Percentiles rank a stretch among this genome's conserved stretches.
Conservation (phyloP, 2,797 vertebrate genomes). For the Onychomys arenicola region DNA sequence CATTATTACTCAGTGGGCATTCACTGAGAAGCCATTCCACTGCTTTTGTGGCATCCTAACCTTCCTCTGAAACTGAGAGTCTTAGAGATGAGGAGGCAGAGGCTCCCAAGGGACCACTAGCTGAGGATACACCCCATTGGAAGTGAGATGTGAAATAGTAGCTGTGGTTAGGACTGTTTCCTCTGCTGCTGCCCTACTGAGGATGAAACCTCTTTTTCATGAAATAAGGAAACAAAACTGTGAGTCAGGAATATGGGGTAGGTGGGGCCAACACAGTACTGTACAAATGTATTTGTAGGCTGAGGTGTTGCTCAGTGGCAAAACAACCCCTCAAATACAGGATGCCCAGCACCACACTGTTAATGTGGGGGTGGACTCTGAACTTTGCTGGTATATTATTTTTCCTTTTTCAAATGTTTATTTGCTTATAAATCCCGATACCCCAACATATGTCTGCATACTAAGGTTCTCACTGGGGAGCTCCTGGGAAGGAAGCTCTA, state of each 20-base stretch:
- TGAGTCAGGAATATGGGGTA: background rate
- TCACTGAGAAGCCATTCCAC: background rate
- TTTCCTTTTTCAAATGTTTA: conserved; percentile 13
- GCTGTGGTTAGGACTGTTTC: background rate
- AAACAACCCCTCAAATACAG: background rate
- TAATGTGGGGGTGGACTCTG: background rate
- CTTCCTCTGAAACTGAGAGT: background rate
- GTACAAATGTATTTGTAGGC: background rate
- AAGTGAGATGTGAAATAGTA: background rate
- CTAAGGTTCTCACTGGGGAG: background rate
- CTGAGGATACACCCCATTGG: background rate
- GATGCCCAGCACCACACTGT: background rate
- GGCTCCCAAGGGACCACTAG: background rate
- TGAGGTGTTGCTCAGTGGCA: background rate
- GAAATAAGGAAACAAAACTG: background rate
- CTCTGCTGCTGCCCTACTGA: background rate
- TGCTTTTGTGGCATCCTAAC: background rate
- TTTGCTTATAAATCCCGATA: background rate
- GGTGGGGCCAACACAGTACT: background rate
- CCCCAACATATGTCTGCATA: background rate
- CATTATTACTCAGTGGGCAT: background rate
- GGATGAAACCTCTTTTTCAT: background rate
- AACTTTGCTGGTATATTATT: background rate
- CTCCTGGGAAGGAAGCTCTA: background rate
- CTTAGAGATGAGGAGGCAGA: background rate